Evolutionary conservation across 2,888 invertebrate genomes (phyloP).

Genomic region (Conomelus anceps): DNA sequence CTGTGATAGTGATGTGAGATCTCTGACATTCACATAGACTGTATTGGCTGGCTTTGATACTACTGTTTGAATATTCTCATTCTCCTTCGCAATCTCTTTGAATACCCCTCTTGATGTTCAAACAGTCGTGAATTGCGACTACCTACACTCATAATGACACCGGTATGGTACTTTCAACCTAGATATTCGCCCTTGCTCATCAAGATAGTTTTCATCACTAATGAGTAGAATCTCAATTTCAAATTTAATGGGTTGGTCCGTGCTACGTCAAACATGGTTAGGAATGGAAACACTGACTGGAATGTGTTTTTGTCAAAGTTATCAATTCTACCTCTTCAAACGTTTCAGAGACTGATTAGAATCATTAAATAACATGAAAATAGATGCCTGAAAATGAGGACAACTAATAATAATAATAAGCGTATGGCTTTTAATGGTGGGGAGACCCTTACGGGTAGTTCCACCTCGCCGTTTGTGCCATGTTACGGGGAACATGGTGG

Average conservation of each 20-base stretch:
- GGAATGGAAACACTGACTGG: background rate
- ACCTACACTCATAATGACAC: background rate
- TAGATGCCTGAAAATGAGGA: background rate
- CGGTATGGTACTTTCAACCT: background rate
- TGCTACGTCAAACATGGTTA: background rate
- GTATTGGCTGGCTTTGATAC: background rate
- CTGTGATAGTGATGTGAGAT: no score
- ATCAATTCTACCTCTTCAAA: background rate
- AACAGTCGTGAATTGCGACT: background rate
- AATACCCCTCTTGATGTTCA: background rate
- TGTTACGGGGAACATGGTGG: no score
- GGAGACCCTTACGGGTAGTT: no score
- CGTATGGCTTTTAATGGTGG: no score
- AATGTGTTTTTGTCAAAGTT: background rate
- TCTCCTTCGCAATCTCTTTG: background rate
- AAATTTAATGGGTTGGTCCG: background rate
- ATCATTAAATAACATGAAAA: no score
- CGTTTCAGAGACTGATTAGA: background rate
- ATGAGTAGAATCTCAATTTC: background rate
- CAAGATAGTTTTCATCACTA: background rate
- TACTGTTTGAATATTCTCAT: background rate
- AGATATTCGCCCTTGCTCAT: background rate
- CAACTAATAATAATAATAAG: no score
- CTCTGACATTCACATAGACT: background rate
- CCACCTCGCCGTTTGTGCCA: no score